Evolutionary conservation across 2,888 invertebrate genomes (phyloP).

Genomic region (Acanthosepion pharaonis): DNA sequence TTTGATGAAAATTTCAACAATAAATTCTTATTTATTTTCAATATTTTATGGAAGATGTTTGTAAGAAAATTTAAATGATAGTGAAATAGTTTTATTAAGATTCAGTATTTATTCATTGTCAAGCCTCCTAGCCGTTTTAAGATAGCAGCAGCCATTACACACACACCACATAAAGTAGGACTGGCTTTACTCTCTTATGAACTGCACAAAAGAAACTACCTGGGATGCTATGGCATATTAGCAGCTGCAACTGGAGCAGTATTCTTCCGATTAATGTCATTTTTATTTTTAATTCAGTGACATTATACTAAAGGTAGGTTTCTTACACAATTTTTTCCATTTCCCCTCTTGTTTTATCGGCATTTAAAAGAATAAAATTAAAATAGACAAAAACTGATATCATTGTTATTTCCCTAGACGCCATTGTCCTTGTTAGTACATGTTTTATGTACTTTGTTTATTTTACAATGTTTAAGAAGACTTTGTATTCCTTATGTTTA

Average conservation of each 20-base stretch:
- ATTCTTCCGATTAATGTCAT: neutral
- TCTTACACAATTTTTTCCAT: neutral
- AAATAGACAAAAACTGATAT: neutral
- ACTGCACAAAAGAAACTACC: neutral
- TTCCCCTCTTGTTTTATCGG: neutral
- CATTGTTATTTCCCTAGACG: neutral
- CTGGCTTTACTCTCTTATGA: neutral
- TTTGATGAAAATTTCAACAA: neutral
- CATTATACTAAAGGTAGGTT: neutral
- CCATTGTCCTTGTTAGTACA: neutral
- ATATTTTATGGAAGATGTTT: slow-evolving; percentile 33
- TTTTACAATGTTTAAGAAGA: neutral
- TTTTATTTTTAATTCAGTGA: neutral
- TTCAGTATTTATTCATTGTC: neutral
- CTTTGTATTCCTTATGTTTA: neutral
- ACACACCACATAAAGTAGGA: neutral
- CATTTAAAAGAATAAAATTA: neutral
- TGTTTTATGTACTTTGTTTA: neutral
- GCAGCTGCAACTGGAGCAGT: neutral
- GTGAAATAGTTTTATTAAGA: neutral
- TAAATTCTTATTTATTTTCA: neutral
- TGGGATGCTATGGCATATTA: neutral
- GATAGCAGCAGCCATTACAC: slow-evolving; percentile 33
- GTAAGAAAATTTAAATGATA: neutral
- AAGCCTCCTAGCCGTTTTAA: neutral